Evolutionary conservation across 2,888 invertebrate genomes (phyloP).

Genomic region (Odontomyia ornata): DNA sequence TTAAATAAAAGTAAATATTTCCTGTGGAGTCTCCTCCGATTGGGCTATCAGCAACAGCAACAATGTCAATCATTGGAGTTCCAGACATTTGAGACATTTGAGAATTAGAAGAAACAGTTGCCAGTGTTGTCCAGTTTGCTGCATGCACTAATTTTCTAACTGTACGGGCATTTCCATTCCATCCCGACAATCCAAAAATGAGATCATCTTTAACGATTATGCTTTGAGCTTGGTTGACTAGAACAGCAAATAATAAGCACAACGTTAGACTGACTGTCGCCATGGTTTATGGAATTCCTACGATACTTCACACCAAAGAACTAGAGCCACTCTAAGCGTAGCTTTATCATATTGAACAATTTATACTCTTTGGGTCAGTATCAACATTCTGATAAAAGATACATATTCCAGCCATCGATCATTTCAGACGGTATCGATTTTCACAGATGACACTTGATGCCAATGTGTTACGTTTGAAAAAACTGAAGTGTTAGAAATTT

Average conservation of each 20-base stretch:
- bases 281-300: neutral
- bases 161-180: conserved; percentile 39
- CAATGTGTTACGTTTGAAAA: no score
- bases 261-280: neutral
- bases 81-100: conserved; percentile 47
- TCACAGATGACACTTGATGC: no score
- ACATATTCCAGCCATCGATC: no score
- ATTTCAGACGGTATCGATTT: no score
- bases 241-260: neutral
- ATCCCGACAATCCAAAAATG: conserved; percentile 29
- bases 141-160: conserved; percentile 46
- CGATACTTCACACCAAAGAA: no score
- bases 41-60: conserved; percentile 50
- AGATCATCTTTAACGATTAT: conserved; percentile 7
- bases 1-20: conserved; percentile 50
- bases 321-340: neutral
- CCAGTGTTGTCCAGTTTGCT: conserved; percentile 47
- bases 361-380: neutral
- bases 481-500: no score
- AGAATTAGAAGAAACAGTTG: conserved; percentile 31
- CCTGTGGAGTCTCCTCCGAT: conserved; percentile 48
- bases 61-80: conserved; percentile 51
- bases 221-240: neutral
- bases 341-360: no score
- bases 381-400: no score